Evolutionary conservation across 2,888 invertebrate species (phyloP), one percentile per base, ranked within the genome.

Genomic region (Paralinhomoeus sp.): DNA sequence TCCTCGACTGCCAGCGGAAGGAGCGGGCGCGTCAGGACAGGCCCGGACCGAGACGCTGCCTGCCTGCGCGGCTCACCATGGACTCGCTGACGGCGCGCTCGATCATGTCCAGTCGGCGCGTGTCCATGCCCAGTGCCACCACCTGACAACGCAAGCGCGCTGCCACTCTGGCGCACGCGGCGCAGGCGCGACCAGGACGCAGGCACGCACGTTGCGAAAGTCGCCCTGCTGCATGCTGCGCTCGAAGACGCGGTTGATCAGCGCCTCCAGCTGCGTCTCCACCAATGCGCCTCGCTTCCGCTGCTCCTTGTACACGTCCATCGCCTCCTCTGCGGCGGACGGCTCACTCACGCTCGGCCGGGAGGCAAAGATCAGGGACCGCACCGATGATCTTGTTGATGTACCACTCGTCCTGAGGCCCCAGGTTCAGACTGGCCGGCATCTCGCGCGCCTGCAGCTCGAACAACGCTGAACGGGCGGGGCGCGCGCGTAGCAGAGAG

Each of bases 211-310:
- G 64, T 93, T 91, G 38, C 84, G 76, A 63, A 78, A 87, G 59
- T 93, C 89, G 31, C 80, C 80, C 63, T 91, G 87, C 50, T 83
- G 82, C 52, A 97, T 70, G 58, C 93, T 97, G 48, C 85, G 72
- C 58, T 84, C 80, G 66, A 97, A 91, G 87, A 99, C 91, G 42
- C 87, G 74, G 63, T 93, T 81, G 0, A 99, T 89, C 53, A 97
- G 83, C 2, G 76, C 79, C 65, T 89, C 87, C 48, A 97, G 68
- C 7, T 67, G 57, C 2, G 58, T 53, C 51, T 70, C 68, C 47
- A 67, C 64, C 2, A 50, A 46, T 7, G 22, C 58, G 57, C 37
- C 51, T 51, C 3, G 39, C 7, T 13, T 35, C 45, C 17, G 13
- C 24, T n/a, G 21, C 37, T 3, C 18, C 23, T 22, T 20, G 37